Conservation (phyloP, 2,888 invertebrate genomes). For the Agrilus biguttatus region DNA sequence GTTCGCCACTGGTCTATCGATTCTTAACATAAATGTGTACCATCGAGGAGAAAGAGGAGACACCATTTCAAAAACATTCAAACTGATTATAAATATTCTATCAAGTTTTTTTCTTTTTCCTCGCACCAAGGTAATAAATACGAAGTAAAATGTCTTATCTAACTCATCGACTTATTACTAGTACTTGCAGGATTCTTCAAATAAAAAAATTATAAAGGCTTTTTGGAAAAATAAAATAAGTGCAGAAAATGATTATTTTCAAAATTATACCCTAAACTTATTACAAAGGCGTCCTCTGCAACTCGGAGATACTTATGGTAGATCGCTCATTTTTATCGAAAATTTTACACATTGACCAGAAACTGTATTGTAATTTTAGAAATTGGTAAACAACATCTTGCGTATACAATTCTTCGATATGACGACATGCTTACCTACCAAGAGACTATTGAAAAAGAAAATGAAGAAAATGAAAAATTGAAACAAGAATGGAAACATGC, state of each 20-base stretch:
- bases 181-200: background rate
- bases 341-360: no score
- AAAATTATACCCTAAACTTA: no score
- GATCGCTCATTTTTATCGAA: no score
- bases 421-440: no score
- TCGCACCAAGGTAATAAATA: background rate
- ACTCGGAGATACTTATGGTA: no score
- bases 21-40: conserved; percentile 73
- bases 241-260: background rate
- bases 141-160: background rate
- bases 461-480: no score
- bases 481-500: conserved; percentile 62
- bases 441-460: no score
- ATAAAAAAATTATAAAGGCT: background rate
- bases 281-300: no score
- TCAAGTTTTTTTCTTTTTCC: background rate
- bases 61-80: conserved; percentile 50
- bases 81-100: background rate
- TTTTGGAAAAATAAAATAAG: background rate
- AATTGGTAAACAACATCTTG: no score
- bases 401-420: no score
- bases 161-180: no score
- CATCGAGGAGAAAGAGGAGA: conserved; percentile 71
- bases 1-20: conserved; percentile 66
- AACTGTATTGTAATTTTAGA: no score